Conservation (phyloP, 2,113 vertebrate genomes). For the Passer montanus region DNA sequence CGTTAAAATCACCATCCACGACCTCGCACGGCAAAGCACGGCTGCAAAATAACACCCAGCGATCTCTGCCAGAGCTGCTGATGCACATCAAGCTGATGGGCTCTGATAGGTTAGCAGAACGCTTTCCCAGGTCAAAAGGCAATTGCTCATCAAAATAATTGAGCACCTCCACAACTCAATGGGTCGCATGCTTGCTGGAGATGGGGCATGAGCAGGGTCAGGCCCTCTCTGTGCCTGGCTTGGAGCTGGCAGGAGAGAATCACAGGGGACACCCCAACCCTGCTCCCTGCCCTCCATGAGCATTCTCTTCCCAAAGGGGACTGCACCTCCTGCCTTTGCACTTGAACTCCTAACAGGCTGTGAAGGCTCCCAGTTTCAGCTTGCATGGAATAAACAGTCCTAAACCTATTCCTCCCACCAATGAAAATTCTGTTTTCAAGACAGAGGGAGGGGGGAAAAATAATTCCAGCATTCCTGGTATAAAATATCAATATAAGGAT, state of each 20-base stretch:
- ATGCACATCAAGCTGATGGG: neutral
- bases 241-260: neutral
- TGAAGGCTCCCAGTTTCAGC: neutral
- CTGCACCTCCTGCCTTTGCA: fast-evolving
- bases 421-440: neutral
- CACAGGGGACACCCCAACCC: neutral
- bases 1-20: neutral
- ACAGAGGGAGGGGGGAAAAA: fast-evolving
- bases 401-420: neutral
- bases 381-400: neutral
- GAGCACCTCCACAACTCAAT: fast-evolving
- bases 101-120: neutral
- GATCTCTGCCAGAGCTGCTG: neutral
- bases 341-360: neutral
- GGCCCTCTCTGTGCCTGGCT: neutral
- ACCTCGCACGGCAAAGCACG: fast-evolving
- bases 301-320: neutral
- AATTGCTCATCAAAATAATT: neutral
- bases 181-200: neutral
- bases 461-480: neutral
- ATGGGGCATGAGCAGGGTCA: neutral
- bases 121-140: neutral
- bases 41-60: neutral
- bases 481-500: neutral
- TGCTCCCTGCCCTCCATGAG: fast-evolving